Percentiles rank a stretch among this genome's conserved stretches.
phyloP scores from a whole-genome alignment of 2,797 vertebrate genomes.

The Acipenser oxyrinchus region DNA sequence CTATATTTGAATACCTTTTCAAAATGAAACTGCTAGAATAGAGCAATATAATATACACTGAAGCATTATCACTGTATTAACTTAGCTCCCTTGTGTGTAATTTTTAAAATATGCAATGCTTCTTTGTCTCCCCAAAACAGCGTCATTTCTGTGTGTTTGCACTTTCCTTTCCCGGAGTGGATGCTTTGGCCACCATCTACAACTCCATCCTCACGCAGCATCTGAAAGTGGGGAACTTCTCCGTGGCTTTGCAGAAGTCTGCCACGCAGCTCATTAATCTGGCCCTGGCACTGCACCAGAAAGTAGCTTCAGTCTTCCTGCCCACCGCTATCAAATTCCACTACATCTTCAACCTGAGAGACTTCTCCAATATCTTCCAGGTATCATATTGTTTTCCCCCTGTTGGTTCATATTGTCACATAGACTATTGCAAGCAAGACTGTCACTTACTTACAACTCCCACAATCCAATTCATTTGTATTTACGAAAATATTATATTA shows the following conservation, averaged over 20 bases:
- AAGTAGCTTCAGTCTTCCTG: slow-evolving; percentile 70
- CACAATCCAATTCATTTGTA: too few species aligned
- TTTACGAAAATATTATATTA: too few species aligned
- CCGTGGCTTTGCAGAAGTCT: slow-evolving; percentile 57
- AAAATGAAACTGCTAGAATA: too few species aligned
- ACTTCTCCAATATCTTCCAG: slow-evolving; percentile 93
- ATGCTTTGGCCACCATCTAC: slow-evolving; percentile 83
- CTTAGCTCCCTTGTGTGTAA: too few species aligned
- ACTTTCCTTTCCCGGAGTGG: slow-evolving; percentile 75
- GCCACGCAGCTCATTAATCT: slow-evolving; percentile 62
- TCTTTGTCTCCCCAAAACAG: slow-evolving; percentile 38
- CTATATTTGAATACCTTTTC: too few species aligned
- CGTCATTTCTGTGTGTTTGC: slow-evolving; percentile 88
- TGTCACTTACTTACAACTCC: neutral
- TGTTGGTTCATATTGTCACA: neutral
- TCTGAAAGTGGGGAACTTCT: slow-evolving; percentile 60
- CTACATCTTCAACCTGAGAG: slow-evolving; percentile 89
- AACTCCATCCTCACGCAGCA: slow-evolving; percentile 79
- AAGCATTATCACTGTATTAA: too few species aligned
- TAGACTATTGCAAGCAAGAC: neutral
- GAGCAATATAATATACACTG: too few species aligned
- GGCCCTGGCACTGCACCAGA: slow-evolving; percentile 72
- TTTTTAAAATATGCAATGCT: too few species aligned
- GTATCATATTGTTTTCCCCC: slow-evolving; percentile 42
- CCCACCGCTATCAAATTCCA: slow-evolving; percentile 92